phyloP scores from a whole-genome alignment of 2,113 vertebrate genomes.

The Ammodytes dubius region DNA sequence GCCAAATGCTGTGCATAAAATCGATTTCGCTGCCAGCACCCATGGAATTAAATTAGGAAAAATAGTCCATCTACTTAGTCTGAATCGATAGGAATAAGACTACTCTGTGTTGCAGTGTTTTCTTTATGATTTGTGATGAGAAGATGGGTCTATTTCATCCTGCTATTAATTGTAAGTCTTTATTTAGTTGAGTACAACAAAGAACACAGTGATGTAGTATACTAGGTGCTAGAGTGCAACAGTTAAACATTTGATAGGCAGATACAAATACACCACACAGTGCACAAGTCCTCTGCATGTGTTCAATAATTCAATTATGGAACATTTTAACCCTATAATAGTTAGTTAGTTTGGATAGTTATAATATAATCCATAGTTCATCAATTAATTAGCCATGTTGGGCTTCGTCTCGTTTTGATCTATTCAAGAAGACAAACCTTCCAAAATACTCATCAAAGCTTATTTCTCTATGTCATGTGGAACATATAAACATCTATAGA shows the following conservation, averaged over 20 bases:
- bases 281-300: not conserved
- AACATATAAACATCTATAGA: constrained; percentile 26
- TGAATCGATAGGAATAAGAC: constrained; percentile 2
- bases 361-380: not conserved
- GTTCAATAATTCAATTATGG: not conserved
- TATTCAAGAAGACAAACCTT: not conserved
- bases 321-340: not conserved
- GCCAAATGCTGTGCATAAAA: not conserved
- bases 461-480: constrained; percentile 32
- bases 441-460: not conserved
- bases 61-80: constrained; percentile 7
- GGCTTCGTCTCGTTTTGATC: not conserved
- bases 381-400: not conserved
- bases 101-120: constrained; percentile 7
- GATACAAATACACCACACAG: not conserved
- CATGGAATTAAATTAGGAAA: constrained; percentile 31
- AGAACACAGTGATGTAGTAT: not conserved
- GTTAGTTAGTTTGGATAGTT: not conserved
- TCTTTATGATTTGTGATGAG: constrained; percentile 17
- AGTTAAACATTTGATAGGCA: not conserved
- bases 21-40: constrained; percentile 36
- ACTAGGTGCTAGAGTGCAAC: not conserved
- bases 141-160: not conserved
- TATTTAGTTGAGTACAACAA: not conserved
- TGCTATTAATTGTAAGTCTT: not conserved